Percentiles rank a stretch among this genome's conserved stretches.
phyloP scores from a whole-genome alignment of 2,113 vertebrate species.

The Mionectes macconnelli region DNA sequence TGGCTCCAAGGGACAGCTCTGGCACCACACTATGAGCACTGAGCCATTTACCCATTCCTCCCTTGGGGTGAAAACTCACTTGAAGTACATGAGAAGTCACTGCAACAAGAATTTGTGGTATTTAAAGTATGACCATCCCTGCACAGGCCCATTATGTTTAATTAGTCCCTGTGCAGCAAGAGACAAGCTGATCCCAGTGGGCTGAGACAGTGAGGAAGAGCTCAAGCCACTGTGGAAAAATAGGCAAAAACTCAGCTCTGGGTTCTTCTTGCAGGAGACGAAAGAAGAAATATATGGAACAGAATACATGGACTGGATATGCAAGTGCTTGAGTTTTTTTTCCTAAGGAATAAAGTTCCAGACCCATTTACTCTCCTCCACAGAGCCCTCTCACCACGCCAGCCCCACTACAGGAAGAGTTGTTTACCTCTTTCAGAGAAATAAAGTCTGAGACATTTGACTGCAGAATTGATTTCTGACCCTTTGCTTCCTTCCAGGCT shows the following conservation, averaged over 20 bases:
- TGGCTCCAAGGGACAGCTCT: not conserved
- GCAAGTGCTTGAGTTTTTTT: rapidly evolving
- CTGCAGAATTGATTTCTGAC: conserved; percentile 41
- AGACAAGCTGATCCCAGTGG: not conserved
- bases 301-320: not conserved
- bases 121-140: not conserved
- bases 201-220: not conserved
- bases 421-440: conserved; percentile 23
- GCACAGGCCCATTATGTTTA: not conserved
- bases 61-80: not conserved
- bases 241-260: not conserved
- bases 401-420: not conserved
- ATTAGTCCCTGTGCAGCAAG: not conserved
- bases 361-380: not conserved
- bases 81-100: not conserved
- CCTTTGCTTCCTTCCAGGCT: not conserved
- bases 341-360: not conserved
- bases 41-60: not conserved
- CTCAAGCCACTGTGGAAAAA: not conserved
- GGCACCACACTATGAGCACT: not conserved
- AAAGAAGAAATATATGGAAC: not conserved
- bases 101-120: not conserved
- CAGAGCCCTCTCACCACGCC: not conserved
- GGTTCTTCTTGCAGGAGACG: not conserved
- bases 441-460: not conserved